Base-by-base conservation (phyloP, 2,888 invertebrate genomes). In the Epicampocera succincta region DNA sequence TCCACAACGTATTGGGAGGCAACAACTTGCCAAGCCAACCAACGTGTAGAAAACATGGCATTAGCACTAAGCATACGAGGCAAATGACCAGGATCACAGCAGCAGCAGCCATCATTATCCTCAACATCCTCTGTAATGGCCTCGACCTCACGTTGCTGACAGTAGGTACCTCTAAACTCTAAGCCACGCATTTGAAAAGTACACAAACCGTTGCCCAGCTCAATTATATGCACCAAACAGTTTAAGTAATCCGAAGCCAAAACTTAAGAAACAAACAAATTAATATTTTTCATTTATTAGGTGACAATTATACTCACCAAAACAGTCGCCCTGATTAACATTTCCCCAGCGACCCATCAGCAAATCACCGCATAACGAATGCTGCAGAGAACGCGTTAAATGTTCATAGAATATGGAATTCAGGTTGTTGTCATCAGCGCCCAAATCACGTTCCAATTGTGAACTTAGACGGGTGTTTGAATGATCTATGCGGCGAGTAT, bases 371-470 rank as follows among this genome's bases (percentile, higher is more conserved):
- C 97, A 98, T 6, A 99, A 92, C 40, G 97, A 98, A 90, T 98
- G 97, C 89, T 99, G 99, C 81, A 99, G 92, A 2, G 98, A 98
- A 4, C 99, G 93, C 0, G 99, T 99, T 65, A 99, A 92, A 90
- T 99, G 99, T 91, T 99, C 99, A 90, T 99, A 99, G 92, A 99
- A 99, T 88, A 99, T 99, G 0, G 99, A 98, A 91, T 99, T 99
- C 68, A 99, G 91, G 91, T 99, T 99, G 91, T 99, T 99, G 90
- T 99, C 99, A 89, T 99, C 99, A 86, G 96, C 93, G 82, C 98
- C 95, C 54, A 98, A 93, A 90, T 98, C 98, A 58, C 98, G 93
- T 85, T 99, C 99, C 60, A 99, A 91, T 89, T 99, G 99, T 17
- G 98, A 97, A 0, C 97, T 96, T 40, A 99, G 93, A 19, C 99